These are phyloP conservation scores for Chlamydotis undulata DNA, from an alignment of 2,113 vertebrate genomes.

Conservation along the genomic window DNA sequence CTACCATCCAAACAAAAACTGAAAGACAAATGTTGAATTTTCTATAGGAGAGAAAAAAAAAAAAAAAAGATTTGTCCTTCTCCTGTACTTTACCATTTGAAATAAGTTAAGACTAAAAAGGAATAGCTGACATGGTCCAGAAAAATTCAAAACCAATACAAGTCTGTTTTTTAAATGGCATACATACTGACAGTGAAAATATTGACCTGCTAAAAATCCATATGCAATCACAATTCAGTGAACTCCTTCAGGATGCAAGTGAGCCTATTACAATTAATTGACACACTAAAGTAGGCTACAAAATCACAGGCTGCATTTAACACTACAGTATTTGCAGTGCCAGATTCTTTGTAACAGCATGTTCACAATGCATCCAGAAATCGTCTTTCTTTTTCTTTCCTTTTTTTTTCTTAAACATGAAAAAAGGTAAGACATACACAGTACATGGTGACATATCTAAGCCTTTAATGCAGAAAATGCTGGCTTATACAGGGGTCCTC, in stretches of 20 bases:
- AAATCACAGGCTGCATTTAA: neutral
- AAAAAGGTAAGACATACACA: neutral
- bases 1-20: neutral
- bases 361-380: neutral
- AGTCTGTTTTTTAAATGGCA: neutral
- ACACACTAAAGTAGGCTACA: neutral
- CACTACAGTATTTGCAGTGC: accelerated
- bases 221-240: neutral
- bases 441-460: neutral
- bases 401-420: neutral
- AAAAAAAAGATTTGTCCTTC: neutral
- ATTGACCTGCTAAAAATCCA: neutral
- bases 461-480: neutral
- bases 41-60: neutral
- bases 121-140: neutral
- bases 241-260: neutral
- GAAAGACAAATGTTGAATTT: neutral
- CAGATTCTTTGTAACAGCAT: neutral
- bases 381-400: neutral
- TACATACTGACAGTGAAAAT: neutral
- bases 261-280: neutral
- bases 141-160: neutral
- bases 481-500: neutral
- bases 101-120: neutral
- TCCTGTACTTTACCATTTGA: neutral